These are phyloP conservation scores for Stomorhina lunata DNA, from an alignment of 2,888 invertebrate species.

Conservation along the genomic window DNA sequence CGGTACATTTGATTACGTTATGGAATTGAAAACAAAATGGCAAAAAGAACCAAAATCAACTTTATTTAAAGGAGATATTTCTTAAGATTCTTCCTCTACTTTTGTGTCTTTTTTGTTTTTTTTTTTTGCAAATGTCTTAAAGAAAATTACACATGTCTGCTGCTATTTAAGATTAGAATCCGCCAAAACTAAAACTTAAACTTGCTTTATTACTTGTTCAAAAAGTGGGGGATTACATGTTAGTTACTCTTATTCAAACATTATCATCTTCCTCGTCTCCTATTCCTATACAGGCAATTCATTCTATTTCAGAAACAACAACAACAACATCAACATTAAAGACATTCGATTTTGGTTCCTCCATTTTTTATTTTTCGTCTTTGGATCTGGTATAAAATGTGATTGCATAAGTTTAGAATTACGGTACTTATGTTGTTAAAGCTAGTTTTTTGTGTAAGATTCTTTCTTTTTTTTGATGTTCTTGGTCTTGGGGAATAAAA, in stretches of 20 bases:
- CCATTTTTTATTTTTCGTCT: neutral
- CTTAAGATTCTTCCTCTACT: too few species aligned
- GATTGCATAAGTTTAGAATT: conserved; percentile 63
- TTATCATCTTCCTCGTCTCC: too few species aligned
- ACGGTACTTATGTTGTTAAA: conserved; percentile 52
- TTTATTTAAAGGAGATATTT: conserved; percentile 45
- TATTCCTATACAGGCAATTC: conserved; percentile 21
- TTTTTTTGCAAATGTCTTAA: conserved; percentile 40
- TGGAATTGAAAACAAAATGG: conserved; percentile 48
- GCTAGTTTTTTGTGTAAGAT: conserved; percentile 29
- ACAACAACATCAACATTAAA: neutral
- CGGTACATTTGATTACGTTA: conserved; percentile 71
- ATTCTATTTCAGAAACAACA: neutral
- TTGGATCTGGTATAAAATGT: too few species aligned
- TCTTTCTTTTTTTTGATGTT: conserved; percentile 13
- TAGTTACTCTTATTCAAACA: conserved; percentile 18
- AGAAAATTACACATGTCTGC: conserved; percentile 61
- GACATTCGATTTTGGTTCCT: neutral
- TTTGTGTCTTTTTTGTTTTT: neutral
- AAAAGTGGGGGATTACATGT: conserved; percentile 62
- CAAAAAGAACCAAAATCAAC: conserved; percentile 22
- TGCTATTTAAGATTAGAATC: conserved; percentile 62
- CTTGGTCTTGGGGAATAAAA: conserved; percentile 10
- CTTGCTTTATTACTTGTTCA: conserved; percentile 55
- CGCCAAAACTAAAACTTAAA: conserved; percentile 37